Evolutionary conservation across 2,797 vertebrate genomes (phyloP), one percentile per base, ranked within the genome.

Genomic region (Microchirus variegatus): DNA sequence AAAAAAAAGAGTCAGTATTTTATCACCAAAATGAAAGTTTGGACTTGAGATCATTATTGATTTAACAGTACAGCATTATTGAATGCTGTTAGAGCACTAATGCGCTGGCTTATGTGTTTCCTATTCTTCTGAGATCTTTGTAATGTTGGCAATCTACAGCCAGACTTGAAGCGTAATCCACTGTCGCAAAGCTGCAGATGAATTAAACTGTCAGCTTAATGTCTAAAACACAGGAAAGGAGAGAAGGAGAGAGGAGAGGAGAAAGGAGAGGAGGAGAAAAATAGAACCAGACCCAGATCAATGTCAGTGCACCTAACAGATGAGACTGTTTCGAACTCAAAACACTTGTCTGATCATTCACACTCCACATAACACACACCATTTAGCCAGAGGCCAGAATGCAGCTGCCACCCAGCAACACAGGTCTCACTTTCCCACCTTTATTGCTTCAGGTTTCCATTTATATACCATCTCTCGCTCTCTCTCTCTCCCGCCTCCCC

Each of bases 171-270:
- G 74, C 17, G 18, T 59, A 75, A 75, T 71, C 60, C 68, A 53
- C 55, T 35, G 51, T 38, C 75, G 41, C 22, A 44, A 46, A 73
- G 44, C n/a, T 17, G 61, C 19, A 38, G 48, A 73, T 52, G 55
- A 48, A 73, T 74, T 18, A 61, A 75, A 52, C 48, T 57, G 56
- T 43, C 63, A 47, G 55, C 55, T 67, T 69, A 59, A 53, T 67
- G 68, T 74, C 53, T 65, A 13, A 47, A 15, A 60, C 45, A 36
- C 10, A 53, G 45, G 53, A 31, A 17, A 10, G 41, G 16, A 53
- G 36, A 22, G n/a, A 31, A 36, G 9, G 13, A 45, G 16, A 42
- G 35, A 40, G 19, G 38, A 19, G 49, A 53, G 36, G 16, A 42
- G 35, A 40, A 26, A 35, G 17, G 49, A 53, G 36, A 22, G n/a